Conservation (phyloP, 2,113 vertebrate genomes). For the Bolborhynchus lineola region DNA sequence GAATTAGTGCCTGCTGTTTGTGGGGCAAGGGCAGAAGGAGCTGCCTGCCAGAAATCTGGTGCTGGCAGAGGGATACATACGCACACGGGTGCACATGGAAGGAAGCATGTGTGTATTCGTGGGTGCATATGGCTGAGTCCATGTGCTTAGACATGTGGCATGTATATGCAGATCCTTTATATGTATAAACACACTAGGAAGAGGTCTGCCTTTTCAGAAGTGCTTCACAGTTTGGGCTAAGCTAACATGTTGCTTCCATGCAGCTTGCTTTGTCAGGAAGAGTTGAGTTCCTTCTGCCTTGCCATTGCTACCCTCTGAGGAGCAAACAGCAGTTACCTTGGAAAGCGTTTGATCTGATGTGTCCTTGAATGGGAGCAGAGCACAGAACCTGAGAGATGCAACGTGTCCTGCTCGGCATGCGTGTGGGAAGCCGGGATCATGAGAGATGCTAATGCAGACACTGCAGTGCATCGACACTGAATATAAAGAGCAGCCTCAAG, state of each 20-base stretch:
- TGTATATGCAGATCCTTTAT: slow-evolving; percentile 30
- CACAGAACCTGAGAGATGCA: fast-evolving
- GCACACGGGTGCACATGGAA: neutral
- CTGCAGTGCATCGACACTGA: neutral
- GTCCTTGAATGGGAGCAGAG: fast-evolving
- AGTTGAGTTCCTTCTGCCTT: neutral
- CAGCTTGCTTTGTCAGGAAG: neutral
- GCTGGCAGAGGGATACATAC: slow-evolving; percentile 24
- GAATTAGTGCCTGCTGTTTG: slow-evolving; percentile 58
- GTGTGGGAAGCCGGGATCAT: fast-evolving
- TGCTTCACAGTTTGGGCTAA: neutral
- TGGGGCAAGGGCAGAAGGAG: slow-evolving; percentile 50
- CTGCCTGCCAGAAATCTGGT: slow-evolving; percentile 59
- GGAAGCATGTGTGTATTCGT: neutral
- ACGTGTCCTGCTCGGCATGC: fast-evolving
- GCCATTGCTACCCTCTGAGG: neutral
- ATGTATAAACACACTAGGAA: slow-evolving; percentile 24
- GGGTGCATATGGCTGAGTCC: slow-evolving; percentile 33
- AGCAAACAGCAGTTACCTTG: neutral
- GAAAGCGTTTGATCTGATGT: fast-evolving
- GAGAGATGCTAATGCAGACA: neutral
- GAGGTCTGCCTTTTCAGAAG: slow-evolving; percentile 20
- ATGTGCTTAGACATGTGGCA: slow-evolving; percentile 41
- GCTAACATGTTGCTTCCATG: neutral
- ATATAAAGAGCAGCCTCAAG: slow-evolving; percentile 65